Conservation (phyloP, 2,113 vertebrate genomes). For the Mirza zaza region DNA sequence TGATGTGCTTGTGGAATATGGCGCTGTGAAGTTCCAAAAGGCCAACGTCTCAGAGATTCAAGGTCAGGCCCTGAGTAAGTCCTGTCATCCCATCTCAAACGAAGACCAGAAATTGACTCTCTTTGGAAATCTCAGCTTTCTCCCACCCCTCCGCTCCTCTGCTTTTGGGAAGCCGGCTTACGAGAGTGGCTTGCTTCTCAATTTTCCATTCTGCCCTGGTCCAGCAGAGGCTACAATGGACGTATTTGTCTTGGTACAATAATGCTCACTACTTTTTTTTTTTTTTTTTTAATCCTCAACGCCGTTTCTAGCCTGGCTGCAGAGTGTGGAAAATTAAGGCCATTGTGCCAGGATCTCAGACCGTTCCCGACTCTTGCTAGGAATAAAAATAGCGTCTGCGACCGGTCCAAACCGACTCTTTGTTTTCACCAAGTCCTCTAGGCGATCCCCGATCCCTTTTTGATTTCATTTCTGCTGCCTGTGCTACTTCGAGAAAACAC, state of each 20-base stretch:
- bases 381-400: neutral
- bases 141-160: rapidly evolving
- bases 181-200: neutral
- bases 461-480: neutral
- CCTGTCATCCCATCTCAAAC: too few species aligned
- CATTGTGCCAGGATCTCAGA: neutral
- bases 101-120: too few species aligned
- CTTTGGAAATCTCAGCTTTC: neutral
- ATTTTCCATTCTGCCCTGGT: neutral
- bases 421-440: neutral
- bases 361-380: neutral
- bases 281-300: too few species aligned
- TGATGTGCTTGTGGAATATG: neutral
- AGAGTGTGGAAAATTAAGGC: neutral
- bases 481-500: neutral
- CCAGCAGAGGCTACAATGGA: neutral
- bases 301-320: neutral
- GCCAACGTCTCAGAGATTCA: rapidly evolving
- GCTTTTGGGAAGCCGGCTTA: neutral
- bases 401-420: neutral
- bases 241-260: conserved; percentile 4
- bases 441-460: neutral
- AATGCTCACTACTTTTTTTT: neutral
- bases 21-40: neutral
- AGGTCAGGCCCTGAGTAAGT: too few species aligned